Percentiles rank a stretch among this genome's conserved stretches.
Evolutionary conservation across 2,888 invertebrate genomes (phyloP).

Genomic region (Drosophila testacea): DNA sequence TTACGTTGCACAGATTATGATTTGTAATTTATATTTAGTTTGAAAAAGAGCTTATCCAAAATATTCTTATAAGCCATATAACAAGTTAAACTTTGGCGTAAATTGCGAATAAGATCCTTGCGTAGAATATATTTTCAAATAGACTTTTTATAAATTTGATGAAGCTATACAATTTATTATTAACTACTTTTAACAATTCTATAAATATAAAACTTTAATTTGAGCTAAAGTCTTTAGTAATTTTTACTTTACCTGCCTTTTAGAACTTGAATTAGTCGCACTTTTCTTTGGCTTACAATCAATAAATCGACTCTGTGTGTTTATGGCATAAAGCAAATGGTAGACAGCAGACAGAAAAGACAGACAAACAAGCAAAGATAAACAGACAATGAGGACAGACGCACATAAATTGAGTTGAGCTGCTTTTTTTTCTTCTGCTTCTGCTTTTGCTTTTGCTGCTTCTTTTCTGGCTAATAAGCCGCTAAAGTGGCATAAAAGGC

Average conservation of each 20-base stretch:
- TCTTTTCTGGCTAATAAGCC: conserved; percentile 61
- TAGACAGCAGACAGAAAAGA: conserved; percentile 5
- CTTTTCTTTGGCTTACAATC: conserved; percentile 47
- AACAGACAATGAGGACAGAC: conserved; percentile 34
- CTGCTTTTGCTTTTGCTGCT: neutral
- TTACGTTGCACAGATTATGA: too few species aligned
- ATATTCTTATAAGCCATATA: too few species aligned
- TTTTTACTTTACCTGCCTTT: conserved; percentile 6
- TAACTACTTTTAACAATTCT: too few species aligned
- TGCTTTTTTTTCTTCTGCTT: neutral
- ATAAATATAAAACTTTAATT: neutral
- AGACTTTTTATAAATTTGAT: too few species aligned
- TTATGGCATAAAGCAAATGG: conserved; percentile 25
- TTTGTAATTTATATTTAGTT: too few species aligned
- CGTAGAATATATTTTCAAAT: too few species aligned
- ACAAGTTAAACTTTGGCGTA: too few species aligned
- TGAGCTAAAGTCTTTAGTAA: neutral
- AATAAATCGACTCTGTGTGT: conserved; percentile 47
- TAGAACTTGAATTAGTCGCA: conserved; percentile 18
- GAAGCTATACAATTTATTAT: too few species aligned
- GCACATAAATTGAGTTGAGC: conserved; percentile 31
- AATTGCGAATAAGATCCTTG: too few species aligned
- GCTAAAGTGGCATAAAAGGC: conserved; percentile 55
- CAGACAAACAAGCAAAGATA: conserved; percentile 16
- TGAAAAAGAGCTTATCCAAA: too few species aligned